Percentiles rank a stretch among this genome's conserved stretches.
These are phyloP conservation scores for Periophthalmus magnuspinnatus DNA, from an alignment of 2,797 vertebrate species.

Conservation along the genomic window DNA sequence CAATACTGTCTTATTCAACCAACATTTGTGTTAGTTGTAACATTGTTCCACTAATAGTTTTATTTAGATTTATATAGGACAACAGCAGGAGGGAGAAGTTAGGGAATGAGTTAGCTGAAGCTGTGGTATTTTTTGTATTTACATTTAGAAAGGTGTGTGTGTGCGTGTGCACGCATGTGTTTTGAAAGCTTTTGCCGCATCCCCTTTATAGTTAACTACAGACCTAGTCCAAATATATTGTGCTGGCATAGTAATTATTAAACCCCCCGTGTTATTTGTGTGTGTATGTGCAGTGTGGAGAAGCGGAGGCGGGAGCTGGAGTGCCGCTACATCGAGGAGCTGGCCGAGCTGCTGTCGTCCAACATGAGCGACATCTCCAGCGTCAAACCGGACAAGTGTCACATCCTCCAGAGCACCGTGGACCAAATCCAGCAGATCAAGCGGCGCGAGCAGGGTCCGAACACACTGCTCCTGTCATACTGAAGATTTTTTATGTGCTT, in stretches of 20 bases:
- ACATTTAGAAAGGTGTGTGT: too few species aligned
- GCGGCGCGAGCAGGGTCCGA: conserved; percentile 88
- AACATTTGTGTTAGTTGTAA: too few species aligned
- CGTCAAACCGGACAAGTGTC: conserved; percentile 94
- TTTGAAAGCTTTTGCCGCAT: too few species aligned
- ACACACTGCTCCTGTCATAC: background rate
- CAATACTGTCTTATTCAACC: too few species aligned
- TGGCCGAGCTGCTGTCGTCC: conserved; percentile 91
- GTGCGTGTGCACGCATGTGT: too few species aligned
- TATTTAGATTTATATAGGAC: too few species aligned
- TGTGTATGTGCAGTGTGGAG: conserved; percentile 78
- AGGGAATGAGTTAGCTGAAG: too few species aligned
- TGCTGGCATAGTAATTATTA: background rate
- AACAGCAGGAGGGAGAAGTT: too few species aligned
- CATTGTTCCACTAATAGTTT: too few species aligned
- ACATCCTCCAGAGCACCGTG: conserved; percentile 91
- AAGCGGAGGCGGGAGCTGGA: conserved; percentile 92
- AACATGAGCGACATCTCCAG: conserved; percentile 94
- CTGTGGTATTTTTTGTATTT: too few species aligned
- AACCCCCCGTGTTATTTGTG: background rate
- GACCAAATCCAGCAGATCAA: conserved; percentile 97
- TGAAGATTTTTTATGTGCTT: too few species aligned
- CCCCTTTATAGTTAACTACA: too few species aligned
- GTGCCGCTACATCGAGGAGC: conserved; percentile 91
- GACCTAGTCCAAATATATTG: background rate